phyloP scores from a whole-genome alignment of 1,140 invertebrate genomes.

The Drosophila burlai region DNA sequence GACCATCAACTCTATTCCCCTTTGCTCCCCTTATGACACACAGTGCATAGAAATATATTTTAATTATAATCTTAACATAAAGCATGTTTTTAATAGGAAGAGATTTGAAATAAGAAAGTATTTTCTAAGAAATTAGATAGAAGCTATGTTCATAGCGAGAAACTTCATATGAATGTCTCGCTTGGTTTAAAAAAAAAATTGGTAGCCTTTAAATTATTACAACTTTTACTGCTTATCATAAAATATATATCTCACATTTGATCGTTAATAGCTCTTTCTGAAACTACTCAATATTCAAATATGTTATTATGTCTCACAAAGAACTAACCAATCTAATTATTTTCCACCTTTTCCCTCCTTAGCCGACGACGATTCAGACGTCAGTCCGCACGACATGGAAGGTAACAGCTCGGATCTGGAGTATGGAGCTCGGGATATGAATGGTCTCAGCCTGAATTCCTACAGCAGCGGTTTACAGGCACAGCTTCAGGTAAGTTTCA shows the following conservation, averaged over 20 bases:
- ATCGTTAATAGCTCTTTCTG: background rate
- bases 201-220: background rate
- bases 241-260: background rate
- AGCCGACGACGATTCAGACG: conserved; percentile 85
- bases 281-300: background rate
- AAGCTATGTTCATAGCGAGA: fast-evolving
- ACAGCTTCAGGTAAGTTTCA: conserved; percentile 74
- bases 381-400: conserved; percentile 83
- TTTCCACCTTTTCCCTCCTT: background rate
- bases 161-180: background rate
- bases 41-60: background rate
- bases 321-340: background rate
- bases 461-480: conserved; percentile 76
- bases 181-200: background rate
- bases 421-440: conserved; percentile 74
- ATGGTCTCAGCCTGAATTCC: conserved; percentile 77
- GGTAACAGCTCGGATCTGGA: conserved; percentile 81
- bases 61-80: background rate
- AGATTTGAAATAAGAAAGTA: too few relatives aligned
- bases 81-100: background rate
- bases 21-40: background rate
- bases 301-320: background rate
- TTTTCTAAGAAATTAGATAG: background rate
- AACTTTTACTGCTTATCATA: background rate
- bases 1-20: background rate